Evolutionary conservation across 1,140 invertebrate species (phyloP), one percentile per base, ranked within the genome.

Genomic region (Diorhabda sublineata): DNA sequence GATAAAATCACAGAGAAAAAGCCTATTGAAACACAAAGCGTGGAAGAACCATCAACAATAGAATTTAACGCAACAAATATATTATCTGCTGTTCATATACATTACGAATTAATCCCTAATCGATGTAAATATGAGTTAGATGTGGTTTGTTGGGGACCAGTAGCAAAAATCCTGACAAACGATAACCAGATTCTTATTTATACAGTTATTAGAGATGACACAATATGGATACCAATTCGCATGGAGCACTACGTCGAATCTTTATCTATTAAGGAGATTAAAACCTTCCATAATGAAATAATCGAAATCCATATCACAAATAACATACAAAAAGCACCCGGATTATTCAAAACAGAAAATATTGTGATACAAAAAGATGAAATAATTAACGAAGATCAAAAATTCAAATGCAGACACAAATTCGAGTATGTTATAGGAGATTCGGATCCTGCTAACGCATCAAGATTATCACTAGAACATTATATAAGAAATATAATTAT

Each of bases 161-260:
- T 64, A 43, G 71, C 67, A 4, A 73, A 73, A 68, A 71, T 76
- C 52, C 69, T 69, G 6, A 52, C 69, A 3, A 47, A 41, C 42
- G 70, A 75, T 44, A 67, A 64, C 8, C 52, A 58, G 11, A 66
- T 75, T 47, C 56, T 64, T 2, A 64, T 75, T 47, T 64, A 65
- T 61, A 69, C 67, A 7, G 58, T 73, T n/a, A 61, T 45, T 2
- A 64, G 52, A 43, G 66, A 73, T 42, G 63, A 65, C 9, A 47
- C 61, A 56, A 43, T 57, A 5, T 76, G 70, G 68, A 63, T 73
- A 4, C 75, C 75, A 0, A 44, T 76, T 8, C 71, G 58, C 42
- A 9, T 75, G 1, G 58, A 71, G 57, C 71, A 74, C 64, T 52
- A 47, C 56, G 9, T 73, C 5, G 66, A 67, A 41, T 58, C 65